These are phyloP conservation scores for Tachysurus fulvidraco DNA, from an alignment of 2,113 vertebrate species.

Conservation along the genomic window DNA sequence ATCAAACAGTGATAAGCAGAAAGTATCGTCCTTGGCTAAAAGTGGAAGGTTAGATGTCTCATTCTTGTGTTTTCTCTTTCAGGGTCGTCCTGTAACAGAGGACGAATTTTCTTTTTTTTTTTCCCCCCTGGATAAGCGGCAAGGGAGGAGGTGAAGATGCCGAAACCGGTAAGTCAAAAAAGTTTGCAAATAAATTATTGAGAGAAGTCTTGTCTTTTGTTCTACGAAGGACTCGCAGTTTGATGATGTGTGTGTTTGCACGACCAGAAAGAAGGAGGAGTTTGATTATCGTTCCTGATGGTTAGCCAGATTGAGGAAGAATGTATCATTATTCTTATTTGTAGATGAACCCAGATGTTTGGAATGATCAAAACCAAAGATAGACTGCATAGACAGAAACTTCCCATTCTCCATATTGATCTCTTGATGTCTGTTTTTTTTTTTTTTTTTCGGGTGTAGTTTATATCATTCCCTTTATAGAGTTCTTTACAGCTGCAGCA, in stretches of 20 bases:
- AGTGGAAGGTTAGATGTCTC: neutral
- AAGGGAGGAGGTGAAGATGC: constrained; percentile 70
- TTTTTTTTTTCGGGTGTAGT: neutral
- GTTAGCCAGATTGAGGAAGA: neutral
- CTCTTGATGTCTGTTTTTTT: neutral
- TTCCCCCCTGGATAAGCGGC: constrained; percentile 43
- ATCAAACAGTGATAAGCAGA: neutral
- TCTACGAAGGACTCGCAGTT: neutral
- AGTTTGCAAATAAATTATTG: neutral
- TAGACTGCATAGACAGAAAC: neutral
- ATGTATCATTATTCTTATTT: neutral
- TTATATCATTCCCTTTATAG: neutral
- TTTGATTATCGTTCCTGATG: neutral
- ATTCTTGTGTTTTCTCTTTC: constrained; percentile 40
- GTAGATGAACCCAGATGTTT: neutral
- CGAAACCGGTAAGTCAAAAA: constrained; percentile 72
- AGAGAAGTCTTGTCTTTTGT: neutral
- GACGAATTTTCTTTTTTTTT: constrained; percentile 55
- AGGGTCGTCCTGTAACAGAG: constrained; percentile 60
- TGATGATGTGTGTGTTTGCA: neutral
- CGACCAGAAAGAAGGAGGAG: neutral
- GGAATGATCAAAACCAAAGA: neutral
- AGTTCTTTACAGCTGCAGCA: neutral
- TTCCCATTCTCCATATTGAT: neutral
- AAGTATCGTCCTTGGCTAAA: neutral